Base-by-base conservation (phyloP, 2,888 invertebrate species). In the Creontiades dilutus region DNA sequence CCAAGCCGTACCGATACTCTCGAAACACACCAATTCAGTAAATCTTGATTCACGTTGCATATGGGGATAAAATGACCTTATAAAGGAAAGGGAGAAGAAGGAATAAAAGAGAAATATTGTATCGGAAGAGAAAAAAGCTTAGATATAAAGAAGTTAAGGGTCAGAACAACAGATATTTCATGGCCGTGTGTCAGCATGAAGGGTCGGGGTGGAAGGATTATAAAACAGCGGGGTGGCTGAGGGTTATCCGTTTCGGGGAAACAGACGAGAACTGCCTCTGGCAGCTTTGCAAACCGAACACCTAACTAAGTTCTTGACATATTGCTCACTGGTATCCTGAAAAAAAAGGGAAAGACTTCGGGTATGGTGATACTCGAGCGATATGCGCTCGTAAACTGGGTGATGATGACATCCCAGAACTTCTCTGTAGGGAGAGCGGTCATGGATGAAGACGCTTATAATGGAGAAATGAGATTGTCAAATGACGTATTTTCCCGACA, bases 241-340 rank as follows among this genome's bases (percentile, higher is more conserved):
- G 84, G 48, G 76, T 37, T 76, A 85, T 85, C 61, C 85, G 47
- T 86, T 86, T 86, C 75, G 86, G 86, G 86, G 86, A 75, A 68
- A 75, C 19, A 23, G 68, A 68, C 68, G 23, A 47, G 47, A 86
- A 86, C 85, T 86, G 86, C 75, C 86, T 86, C 75, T 75, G 37
- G 86, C 86, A 75, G 86, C 75, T 68, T 68, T 75, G 75, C 86
- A 19, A 86, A 86, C 75, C 86, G 86, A 86, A 86, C 86, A 86
- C 86, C 86, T 86, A 86, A 86, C 86, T 86, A n/a, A n/a, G n/a
- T n/a, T 86, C 86, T 48, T 86, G 86, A 86, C 86, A 86, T 86
- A 75, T 86, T 85, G 85, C 85, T 61, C 7, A n/a, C 16, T 28
- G 78, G 76, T 57, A 57, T 57, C 57, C 57, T 57, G 5, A n/a